Evolutionary conservation across 1,140 invertebrate genomes (phyloP), one percentile per base, ranked within the genome.

Genomic region (Hypsibius dujardini): DNA sequence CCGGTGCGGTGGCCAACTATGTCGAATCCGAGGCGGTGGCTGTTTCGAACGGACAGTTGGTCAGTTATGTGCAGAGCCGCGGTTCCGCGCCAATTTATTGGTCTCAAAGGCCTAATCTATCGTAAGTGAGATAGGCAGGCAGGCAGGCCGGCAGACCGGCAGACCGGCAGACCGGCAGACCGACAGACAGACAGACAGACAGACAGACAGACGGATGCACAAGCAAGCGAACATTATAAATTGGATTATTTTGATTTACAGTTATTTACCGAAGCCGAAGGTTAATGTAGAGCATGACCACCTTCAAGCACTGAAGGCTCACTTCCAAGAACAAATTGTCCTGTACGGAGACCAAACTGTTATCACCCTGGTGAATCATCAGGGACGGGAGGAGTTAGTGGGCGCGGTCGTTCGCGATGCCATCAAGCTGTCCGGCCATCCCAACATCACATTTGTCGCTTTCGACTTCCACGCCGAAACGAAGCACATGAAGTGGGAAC

Each of bases 381-480:
- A 50, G 67, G 47, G 62, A n/a, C 46, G 46, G 47, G 47, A 74
- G 67, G 71, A 72, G 42, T n/a, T 71, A 59, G 71, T 60, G 59
- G 46, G 71, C 62, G 69, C 12, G 28, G 15, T 47, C 28, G 46
- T 72, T 73, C 28, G 72, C 59, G 73, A 74, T 70, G 56, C 45
- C 45, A 46, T 59, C 70, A 1, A 3, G 70, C n/a, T 59, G 70
- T 72, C 70, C 46, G 12, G 71, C 62, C 47, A 46, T 72, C 67
- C 70, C 59, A 70, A 74, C 72, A 75, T 70, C 71, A 81, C 81
- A 70, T 85, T 97, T 79, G 93, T 96, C 79, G 86, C 89, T 2
- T 99, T 98, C 82, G 96, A 99, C 80, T 99, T 99, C 80, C 96
- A 99, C 82, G 85, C 89, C 15, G 94, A 98, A 82, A 98, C 95